Base-by-base conservation (phyloP, 2,113 vertebrate species). In the Archocentrus centrarchus region DNA sequence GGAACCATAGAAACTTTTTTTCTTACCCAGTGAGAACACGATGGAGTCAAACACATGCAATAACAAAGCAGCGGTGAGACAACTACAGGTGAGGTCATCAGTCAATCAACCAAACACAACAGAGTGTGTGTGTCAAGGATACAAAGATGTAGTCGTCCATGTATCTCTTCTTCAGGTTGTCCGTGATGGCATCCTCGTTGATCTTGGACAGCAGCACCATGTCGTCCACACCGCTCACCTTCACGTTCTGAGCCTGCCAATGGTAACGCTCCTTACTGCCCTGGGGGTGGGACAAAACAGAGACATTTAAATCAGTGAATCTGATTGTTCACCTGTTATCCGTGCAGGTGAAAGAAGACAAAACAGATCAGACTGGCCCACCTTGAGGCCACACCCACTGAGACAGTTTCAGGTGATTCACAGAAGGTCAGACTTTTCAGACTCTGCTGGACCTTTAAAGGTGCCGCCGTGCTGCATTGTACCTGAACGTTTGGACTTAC, bases 101-200 rank as follows among this genome's bases (percentile, higher is more conserved):
- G 24, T 14, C 37, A 47, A 47, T 14, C 44, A 15, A 47, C 11
- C 44, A 66, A 44, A 24, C 37, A 66, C 44, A 10, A 0, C n/a
- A 68, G 41, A 5, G 15, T 50, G 41, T 50, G 41, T 50, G 41
- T 0, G 3, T 11, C 10, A 77, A 94, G 95, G 96, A 97, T 97
- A 97, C 97, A 6, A 97, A 97, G 81, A 97, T 97, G 92, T 93
- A 97, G 89, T 97, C 97, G 6, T 97, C 96, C 95, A 95, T 95
- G 94, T 96, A 97, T 90, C 97, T 92, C 82, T 96, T 97, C 93
- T 95, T 96, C 77, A 97, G 96, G 94, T 97, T 97, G 5, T 97
- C 97, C 0, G 97, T 96, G 82, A 97, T 97, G 94, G 96, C 96
- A 2, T 97, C 96, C 86, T 97, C 97, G 2, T 2, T 96, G 94